Base-by-base conservation (phyloP, 1,140 invertebrate genomes). In the Dolichoris vasculosae region DNA sequence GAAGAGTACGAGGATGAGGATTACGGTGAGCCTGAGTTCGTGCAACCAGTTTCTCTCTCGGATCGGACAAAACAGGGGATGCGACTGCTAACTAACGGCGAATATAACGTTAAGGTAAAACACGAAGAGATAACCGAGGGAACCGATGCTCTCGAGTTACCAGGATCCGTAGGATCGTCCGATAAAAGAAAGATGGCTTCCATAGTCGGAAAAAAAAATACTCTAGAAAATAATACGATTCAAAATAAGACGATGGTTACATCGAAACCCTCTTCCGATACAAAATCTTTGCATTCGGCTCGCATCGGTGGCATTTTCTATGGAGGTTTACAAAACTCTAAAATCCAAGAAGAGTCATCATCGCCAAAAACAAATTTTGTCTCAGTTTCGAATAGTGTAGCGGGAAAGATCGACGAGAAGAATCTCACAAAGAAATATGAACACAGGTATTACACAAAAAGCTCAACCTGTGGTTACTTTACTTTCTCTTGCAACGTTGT, bases 401-500 rank as follows among this genome's bases (percentile, higher is more conserved):
- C 96, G 8, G 96, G 96, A 26, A 95, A 95, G 86, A 93, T 96
- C 76, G 95, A 95, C 78, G 94, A 95, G 26, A 89, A 91, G 79
- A 94, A 94, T 86, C 93, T 92, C 84, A 89, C 91, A 1, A 93
- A 92, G 85, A 95, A 95, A 71, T 93, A 93, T 59, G 93, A 93
- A 77, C 93, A 93, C 88, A 90, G 96, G 32, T 97, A 97, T 92
- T 97, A 97, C 85, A 97, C 96, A 0, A 97, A 97, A 90, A 97
- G 96, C 26, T 97, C 96, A 4, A 97, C 96, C 0, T 97, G 96
- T 91, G 97, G 97, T 48, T 97, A 97, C 89, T 97, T 97, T 87
- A 97, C 96, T 6, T 97, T 97, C 90, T 96, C 96, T 0, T 97
- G 96, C 88, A 96, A 96, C 55, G 95, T 96, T 88, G 96, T 96